Evolutionary conservation across 2,888 invertebrate genomes (phyloP).

Genomic region (Drosophila neotestacea): DNA sequence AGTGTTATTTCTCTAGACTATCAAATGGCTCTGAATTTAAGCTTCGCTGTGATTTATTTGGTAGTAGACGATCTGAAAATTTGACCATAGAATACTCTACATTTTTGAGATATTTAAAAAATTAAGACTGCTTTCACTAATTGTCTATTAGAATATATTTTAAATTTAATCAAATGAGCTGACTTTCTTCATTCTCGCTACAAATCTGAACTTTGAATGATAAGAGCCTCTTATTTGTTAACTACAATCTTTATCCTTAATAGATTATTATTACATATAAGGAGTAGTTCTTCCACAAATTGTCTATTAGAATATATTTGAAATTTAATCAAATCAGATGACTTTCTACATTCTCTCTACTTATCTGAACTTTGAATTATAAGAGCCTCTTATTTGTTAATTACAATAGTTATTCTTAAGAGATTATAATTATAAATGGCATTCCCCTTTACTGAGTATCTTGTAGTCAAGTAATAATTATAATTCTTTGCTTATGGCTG

Average conservation of each 20-base stretch:
- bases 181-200: background rate
- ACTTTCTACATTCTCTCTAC: too few relatives aligned
- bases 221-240: too few relatives aligned
- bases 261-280: too few relatives aligned
- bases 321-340: too few relatives aligned
- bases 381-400: background rate
- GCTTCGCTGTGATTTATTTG: background rate
- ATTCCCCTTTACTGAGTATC: constrained; percentile 22
- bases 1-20: constrained; percentile 1
- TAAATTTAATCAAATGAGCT: background rate
- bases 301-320: too few relatives aligned
- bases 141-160: background rate
- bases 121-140: background rate
- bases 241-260: too few relatives aligned
- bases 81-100: too few relatives aligned
- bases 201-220: too few relatives aligned
- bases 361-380: too few relatives aligned
- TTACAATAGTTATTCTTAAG: background rate
- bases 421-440: background rate
- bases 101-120: too few relatives aligned
- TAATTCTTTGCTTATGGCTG: background rate
- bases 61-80: too few relatives aligned
- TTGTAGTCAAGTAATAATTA: constrained; percentile 19
- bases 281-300: too few relatives aligned
- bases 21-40: background rate